A percentile compares a stretch with the other conserved stretches of the same genome.
These are phyloP conservation scores for Danio albolineatus DNA, from an alignment of 2,797 vertebrate species.

Conservation along the genomic window DNA sequence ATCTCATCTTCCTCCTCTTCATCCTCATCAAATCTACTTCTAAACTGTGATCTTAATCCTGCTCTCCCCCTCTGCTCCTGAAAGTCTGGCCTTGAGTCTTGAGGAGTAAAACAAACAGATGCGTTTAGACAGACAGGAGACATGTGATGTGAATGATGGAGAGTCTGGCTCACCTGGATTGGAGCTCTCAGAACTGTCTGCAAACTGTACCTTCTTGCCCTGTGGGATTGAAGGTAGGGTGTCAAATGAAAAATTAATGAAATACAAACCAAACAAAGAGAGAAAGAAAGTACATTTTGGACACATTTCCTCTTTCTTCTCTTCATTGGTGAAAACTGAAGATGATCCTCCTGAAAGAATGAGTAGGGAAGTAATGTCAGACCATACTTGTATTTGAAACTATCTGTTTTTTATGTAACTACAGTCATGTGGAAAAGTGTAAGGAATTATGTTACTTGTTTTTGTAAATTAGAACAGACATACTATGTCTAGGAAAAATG, in stretches of 20 bases:
- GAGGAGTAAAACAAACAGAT: background rate
- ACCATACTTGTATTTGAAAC: too few species aligned
- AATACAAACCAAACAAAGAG: background rate
- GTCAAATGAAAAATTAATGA: background rate
- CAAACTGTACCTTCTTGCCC: slow-evolving; percentile 53
- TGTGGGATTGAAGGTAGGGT: slow-evolving; percentile 26
- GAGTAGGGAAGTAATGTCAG: background rate
- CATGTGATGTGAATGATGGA: too few species aligned
- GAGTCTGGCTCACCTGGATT: slow-evolving; percentile 65
- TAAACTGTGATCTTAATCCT: background rate
- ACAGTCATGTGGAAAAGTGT: too few species aligned
- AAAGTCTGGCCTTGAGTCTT: too few species aligned
- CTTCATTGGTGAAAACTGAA: background rate
- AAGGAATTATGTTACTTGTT: too few species aligned
- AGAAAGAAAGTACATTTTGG: slow-evolving; percentile 28
- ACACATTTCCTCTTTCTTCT: slow-evolving; percentile 2
- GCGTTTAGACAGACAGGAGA: too few species aligned
- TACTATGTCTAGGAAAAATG: too few species aligned
- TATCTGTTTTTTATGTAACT: too few species aligned
- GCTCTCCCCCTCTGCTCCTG: background rate
- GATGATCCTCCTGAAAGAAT: slow-evolving; percentile 29
- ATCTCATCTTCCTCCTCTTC: background rate
- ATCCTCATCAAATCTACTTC: background rate
- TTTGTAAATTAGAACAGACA: too few species aligned
- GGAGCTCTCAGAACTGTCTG: background rate